Base-by-base conservation (phyloP, 2,888 invertebrate genomes). In the Epirrita christyi region DNA sequence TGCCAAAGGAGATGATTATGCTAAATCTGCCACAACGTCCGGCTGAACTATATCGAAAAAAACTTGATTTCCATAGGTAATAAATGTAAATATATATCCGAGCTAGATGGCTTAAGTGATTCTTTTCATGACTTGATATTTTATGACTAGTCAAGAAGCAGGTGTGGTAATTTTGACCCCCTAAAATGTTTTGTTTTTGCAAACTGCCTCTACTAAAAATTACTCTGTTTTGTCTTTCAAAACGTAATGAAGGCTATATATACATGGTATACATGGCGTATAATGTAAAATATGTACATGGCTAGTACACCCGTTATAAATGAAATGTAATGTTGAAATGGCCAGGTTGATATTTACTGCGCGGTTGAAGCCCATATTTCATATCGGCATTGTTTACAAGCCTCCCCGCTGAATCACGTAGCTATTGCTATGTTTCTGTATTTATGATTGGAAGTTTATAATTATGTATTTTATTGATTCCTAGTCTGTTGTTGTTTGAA, bases 301-400 rank as follows among this genome's bases (percentile, higher is more conserved):
- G n/a, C n/a, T n/a, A n/a, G n/a, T 56, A 56, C 55, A 52, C 51
- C 41, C 29, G 52, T 34, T 55, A 53, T 63, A 55, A 46, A 59
- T 58, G 53, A 55, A 73, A 75, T 68, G 64, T 70, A 66, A 68
- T 74, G 75, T 77, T 77, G 72, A 73, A 71, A 72, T 73, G 67
- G 70, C 68, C 69, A 62, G 55, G 66, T 59, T 70, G 66, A 68
- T 75, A 83, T 75, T 72, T 81, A 83, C 70, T 66, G 70, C 64
- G 63, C 68, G 72, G 73, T 75, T 78, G 80, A 80, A 75, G 76
- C 67, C 74, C 68, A 73, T 84, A 83, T 80, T 76, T 83, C 81
- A 83, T 78, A 77, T 72, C 73, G 73, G 76, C 74, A 81, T 83
- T 83, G 83, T 82, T 78, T 78, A 78, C 75, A 75, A 64, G 75